Conservation (phyloP, 2,888 invertebrate species). For the Schrankia costaestrigalis region DNA sequence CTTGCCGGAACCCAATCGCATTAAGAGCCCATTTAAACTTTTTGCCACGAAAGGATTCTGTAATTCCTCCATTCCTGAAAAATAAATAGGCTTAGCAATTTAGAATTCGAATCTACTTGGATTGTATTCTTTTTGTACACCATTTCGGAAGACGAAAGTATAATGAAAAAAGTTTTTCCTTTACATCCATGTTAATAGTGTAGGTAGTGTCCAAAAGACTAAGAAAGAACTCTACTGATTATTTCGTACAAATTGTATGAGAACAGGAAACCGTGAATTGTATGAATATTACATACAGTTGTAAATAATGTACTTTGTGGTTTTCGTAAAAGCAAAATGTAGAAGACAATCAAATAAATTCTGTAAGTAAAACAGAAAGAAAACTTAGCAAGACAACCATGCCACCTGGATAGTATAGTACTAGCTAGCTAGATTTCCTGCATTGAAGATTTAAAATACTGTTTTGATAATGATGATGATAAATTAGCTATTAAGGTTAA, state of each 20-base stretch:
- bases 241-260: conserved; percentile 12
- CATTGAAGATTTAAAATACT: too few relatives aligned
- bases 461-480: too few relatives aligned
- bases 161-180: conserved; percentile 34
- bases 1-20: conserved; percentile 71
- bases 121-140: conserved; percentile 32
- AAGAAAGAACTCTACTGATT: conserved; percentile 14
- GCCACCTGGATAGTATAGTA: too few relatives aligned
- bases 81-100: conserved; percentile 58
- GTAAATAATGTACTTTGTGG: too few relatives aligned
- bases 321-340: too few relatives aligned
- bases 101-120: conserved; percentile 31
- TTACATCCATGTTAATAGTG: conserved; percentile 14
- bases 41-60: conserved; percentile 63
- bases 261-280: not conserved
- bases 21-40: conserved; percentile 74
- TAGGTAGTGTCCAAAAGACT: conserved; percentile 19
- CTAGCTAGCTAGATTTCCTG: too few relatives aligned
- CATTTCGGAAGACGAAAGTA: conserved; percentile 25
- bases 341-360: too few relatives aligned
- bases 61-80: conserved; percentile 56
- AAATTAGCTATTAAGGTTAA: too few relatives aligned
- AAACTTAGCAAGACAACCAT: too few relatives aligned
- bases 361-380: too few relatives aligned
- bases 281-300: too few relatives aligned